Evolutionary conservation across 2,888 invertebrate species (phyloP).

Genomic region (Itoplectis maculator): DNA sequence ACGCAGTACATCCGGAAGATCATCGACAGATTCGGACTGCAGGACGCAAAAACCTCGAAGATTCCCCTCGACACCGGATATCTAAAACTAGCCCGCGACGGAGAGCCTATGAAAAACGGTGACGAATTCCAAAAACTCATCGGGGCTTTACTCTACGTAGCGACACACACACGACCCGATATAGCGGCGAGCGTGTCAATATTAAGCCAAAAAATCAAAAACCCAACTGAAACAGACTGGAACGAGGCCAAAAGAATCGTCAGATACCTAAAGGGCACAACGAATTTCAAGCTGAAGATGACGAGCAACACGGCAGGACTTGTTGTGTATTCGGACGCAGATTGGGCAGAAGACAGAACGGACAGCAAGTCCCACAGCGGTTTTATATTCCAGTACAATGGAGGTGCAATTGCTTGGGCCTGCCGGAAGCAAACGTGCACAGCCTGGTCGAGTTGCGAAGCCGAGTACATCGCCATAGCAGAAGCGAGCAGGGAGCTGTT

Average conservation of each 20-base stretch:
- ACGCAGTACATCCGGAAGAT: constrained; percentile 65
- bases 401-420: constrained; percentile 68
- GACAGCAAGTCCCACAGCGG: constrained; percentile 78
- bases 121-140: constrained; percentile 45
- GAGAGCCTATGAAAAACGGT: constrained; percentile 33
- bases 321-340: constrained; percentile 44
- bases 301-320: constrained; percentile 24
- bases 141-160: constrained; percentile 66
- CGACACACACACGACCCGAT: constrained; percentile 61
- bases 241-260: constrained; percentile 62
- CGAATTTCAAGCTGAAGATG: constrained; percentile 46
- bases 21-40: constrained; percentile 49
- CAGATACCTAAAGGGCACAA: constrained; percentile 66
- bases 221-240: constrained; percentile 58
- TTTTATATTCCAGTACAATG: constrained; percentile 70
- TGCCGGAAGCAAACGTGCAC: constrained; percentile 54
- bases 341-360: constrained; percentile 75
- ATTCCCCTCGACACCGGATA: constrained; percentile 61
- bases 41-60: constrained; percentile 64
- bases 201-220: constrained; percentile 60
- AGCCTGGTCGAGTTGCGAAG: constrained; percentile 57
- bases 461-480: constrained; percentile 56
- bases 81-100: constrained; percentile 38
- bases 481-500: constrained; percentile 50
- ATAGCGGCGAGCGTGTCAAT: constrained; percentile 65